Evolutionary conservation across 2,797 vertebrate species (phyloP).

Genomic region (Heliangelus exortis): DNA sequence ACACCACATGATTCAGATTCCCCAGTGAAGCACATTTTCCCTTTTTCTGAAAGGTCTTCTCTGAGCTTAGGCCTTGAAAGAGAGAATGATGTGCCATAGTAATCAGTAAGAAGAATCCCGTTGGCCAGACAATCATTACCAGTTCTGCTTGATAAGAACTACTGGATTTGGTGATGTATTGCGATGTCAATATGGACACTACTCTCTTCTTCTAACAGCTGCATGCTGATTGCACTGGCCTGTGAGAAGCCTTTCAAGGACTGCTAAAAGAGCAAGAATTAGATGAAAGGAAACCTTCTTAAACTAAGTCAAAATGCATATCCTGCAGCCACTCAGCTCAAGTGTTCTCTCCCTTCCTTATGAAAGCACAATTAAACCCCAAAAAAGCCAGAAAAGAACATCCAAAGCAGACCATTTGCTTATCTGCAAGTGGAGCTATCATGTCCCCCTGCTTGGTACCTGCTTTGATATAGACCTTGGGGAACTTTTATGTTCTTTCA

Average conservation of each 20-base stretch:
- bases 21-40: neutral
- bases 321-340: neutral
- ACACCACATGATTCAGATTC: neutral
- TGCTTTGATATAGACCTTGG: neutral
- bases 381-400: neutral
- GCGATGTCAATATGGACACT: neutral
- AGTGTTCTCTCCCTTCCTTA: neutral
- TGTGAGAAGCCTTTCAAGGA: neutral
- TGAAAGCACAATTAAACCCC: neutral
- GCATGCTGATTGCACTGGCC: neutral
- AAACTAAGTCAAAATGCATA: neutral
- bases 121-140: neutral
- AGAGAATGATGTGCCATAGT: neutral
- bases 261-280: neutral
- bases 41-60: neutral
- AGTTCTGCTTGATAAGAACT: neutral
- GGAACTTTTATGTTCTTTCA: neutral
- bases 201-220: neutral
- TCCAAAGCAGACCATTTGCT: neutral
- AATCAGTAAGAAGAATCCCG: neutral
- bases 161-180: neutral
- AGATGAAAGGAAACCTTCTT: neutral
- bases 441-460: neutral
- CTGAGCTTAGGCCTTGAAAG: neutral
- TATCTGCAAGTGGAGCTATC: neutral